A percentile compares a stretch with the other conserved stretches of the same genome.
Conservation (phyloP, 2,113 vertebrate genomes). For the Hyperopisus bebe region DNA sequence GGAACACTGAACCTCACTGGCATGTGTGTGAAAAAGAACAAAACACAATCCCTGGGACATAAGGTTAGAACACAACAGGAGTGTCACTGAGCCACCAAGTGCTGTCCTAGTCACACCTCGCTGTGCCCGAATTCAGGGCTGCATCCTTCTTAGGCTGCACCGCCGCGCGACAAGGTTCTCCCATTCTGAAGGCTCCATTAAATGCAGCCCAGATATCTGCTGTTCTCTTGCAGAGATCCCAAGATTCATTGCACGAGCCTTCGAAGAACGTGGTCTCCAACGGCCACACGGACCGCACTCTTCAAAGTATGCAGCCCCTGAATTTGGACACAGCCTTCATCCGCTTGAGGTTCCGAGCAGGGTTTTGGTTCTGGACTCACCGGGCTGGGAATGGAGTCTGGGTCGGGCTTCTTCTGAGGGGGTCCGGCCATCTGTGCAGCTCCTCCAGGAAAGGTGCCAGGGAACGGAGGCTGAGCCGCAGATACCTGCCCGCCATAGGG, state of each 20-base stretch:
- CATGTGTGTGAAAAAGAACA: background rate
- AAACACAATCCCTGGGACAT: background rate
- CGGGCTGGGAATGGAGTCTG: constrained; percentile 81
- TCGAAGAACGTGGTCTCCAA: background rate
- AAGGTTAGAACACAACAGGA: background rate
- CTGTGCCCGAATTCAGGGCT: background rate
- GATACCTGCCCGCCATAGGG: constrained; percentile 72
- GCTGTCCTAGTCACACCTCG: background rate
- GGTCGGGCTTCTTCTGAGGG: constrained; percentile 83
- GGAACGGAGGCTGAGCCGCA: constrained; percentile 67
- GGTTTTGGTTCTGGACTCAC: constrained; percentile 58
- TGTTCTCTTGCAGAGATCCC: background rate
- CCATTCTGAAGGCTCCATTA: background rate
- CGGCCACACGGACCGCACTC: background rate
- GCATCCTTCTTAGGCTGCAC: background rate
- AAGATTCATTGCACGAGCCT: background rate
- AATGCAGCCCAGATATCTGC: background rate
- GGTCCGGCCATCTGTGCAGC: constrained; percentile 68
- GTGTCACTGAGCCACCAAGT: background rate
- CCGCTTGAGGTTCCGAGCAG: background rate
- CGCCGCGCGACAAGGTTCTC: background rate
- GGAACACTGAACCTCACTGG: too few relatives aligned
- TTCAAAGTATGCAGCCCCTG: background rate
- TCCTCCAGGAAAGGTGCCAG: constrained; percentile 65
- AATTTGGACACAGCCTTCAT: background rate